These are phyloP conservation scores for Galleria mellonella DNA, from an alignment of 1,140 invertebrate genomes.

Conservation along the genomic window DNA sequence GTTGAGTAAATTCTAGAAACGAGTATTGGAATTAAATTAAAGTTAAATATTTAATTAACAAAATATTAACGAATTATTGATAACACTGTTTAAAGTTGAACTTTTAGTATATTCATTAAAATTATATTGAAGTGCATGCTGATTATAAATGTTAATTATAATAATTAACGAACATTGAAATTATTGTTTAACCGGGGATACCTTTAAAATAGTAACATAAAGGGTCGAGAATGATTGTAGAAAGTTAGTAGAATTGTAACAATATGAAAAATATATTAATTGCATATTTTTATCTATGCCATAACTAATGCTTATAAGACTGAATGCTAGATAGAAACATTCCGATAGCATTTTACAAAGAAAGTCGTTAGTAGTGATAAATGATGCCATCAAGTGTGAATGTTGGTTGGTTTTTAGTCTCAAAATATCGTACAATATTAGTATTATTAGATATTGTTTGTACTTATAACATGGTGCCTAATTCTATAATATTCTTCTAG, in stretches of 20 bases:
- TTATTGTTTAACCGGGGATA: too few relatives aligned
- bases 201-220: too few relatives aligned
- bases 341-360: constrained; percentile 20
- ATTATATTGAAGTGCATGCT: too few relatives aligned
- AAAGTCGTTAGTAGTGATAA: not conserved
- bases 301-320: constrained; percentile 8
- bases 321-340: constrained; percentile 19
- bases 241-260: too few relatives aligned
- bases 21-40: too few relatives aligned
- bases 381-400: not conserved
- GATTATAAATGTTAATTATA: not conserved
- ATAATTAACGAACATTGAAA: not conserved
- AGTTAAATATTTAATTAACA: too few relatives aligned
- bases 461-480: constrained; percentile 12
- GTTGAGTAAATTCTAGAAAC: not conserved
- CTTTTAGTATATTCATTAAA: too few relatives aligned
- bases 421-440: constrained; percentile 5
- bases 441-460: constrained; percentile 9
- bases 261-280: too few relatives aligned
- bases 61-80: not conserved
- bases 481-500: constrained; percentile 1
- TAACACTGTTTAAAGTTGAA: not conserved
- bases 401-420: too few relatives aligned
- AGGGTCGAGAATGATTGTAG: too few relatives aligned
- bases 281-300: too few relatives aligned